phyloP scores from a whole-genome alignment of 2,113 vertebrate genomes.

The Thermophis baileyi region DNA sequence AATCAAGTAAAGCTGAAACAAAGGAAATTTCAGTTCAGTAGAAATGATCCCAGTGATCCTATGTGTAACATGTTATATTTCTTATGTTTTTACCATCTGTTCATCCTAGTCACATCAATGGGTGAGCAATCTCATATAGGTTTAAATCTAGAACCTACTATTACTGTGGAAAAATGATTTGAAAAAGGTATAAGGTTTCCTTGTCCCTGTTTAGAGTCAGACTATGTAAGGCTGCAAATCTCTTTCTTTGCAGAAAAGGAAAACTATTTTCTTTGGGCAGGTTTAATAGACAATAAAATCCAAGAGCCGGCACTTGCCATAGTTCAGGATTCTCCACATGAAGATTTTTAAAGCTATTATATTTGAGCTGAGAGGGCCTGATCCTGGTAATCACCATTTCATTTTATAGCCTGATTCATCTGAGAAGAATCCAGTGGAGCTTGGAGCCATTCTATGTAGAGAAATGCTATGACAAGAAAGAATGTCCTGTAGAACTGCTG shows the following conservation, averaged over 20 bases:
- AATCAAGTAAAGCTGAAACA: neutral
- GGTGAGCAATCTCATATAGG: neutral
- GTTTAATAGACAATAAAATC: neutral
- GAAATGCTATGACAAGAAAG: neutral
- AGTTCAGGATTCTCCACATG: neutral
- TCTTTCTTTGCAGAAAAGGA: neutral
- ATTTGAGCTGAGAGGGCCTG: neutral
- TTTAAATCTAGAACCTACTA: constrained; percentile 5
- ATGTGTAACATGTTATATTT: neutral
- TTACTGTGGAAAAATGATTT: neutral
- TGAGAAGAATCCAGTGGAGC: neutral
- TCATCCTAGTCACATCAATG: neutral
- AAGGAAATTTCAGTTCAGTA: neutral
- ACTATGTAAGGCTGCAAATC: constrained; percentile 3
- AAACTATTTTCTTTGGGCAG: neutral
- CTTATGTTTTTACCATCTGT: neutral
- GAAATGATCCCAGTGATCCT: neutral
- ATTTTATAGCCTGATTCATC: neutral
- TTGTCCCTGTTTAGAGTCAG: neutral
- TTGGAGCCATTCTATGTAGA: neutral
- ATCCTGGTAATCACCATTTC: neutral
- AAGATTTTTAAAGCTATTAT: neutral
- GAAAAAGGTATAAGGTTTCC: neutral
- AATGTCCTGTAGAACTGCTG: neutral
- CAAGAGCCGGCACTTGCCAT: neutral